Evolutionary conservation across 1,140 invertebrate species (phyloP).

Genomic region (Drosophila melanogaster): DNA sequence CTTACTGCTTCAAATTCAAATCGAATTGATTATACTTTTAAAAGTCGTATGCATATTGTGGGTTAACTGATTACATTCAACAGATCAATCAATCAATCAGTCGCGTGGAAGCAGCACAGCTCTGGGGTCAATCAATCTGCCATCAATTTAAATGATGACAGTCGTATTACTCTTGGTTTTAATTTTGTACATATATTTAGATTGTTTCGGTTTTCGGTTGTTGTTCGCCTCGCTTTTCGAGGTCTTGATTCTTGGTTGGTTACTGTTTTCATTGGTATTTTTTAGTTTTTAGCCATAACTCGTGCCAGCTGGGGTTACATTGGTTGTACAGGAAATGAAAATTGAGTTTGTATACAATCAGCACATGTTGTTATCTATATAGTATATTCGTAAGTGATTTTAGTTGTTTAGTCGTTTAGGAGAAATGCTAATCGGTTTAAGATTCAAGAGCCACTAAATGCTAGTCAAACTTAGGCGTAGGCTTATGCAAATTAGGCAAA

Average conservation of each 20-base stretch:
- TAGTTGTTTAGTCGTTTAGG: slow-evolving; percentile 36
- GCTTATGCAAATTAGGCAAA: slow-evolving; percentile 73
- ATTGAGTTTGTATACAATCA: slow-evolving; percentile 72
- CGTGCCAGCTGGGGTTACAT: slow-evolving; percentile 87
- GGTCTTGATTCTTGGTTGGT: slow-evolving; percentile 19
- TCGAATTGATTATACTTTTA: slow-evolving; percentile 55
- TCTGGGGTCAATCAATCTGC: slow-evolving; percentile 14
- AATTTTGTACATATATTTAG: slow-evolving; percentile 31
- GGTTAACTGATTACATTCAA: slow-evolving; percentile 54
- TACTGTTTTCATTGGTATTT: slow-evolving; percentile 33
- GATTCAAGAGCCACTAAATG: slow-evolving; percentile 76
- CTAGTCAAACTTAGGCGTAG: slow-evolving; percentile 75
- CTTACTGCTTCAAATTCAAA: slow-evolving; percentile 21
- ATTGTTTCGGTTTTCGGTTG: slow-evolving; percentile 20
- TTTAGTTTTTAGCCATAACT: slow-evolving; percentile 79
- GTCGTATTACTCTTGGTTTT: slow-evolving; percentile 26
- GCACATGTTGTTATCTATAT: slow-evolving; percentile 44
- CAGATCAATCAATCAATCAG: slow-evolving; percentile 62
- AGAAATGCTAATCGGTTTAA: slow-evolving; percentile 68
- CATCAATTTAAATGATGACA: slow-evolving; percentile 51
- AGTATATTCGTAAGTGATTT: slow-evolving; percentile 27
- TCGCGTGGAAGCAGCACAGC: slow-evolving; percentile 46
- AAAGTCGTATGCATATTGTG: slow-evolving; percentile 52
- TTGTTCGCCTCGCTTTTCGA: slow-evolving; percentile 26
- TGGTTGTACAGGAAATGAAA: slow-evolving; percentile 75